These are phyloP conservation scores for Cheilosia pagana DNA, from an alignment of 2,888 invertebrate genomes.

Conservation along the genomic window DNA sequence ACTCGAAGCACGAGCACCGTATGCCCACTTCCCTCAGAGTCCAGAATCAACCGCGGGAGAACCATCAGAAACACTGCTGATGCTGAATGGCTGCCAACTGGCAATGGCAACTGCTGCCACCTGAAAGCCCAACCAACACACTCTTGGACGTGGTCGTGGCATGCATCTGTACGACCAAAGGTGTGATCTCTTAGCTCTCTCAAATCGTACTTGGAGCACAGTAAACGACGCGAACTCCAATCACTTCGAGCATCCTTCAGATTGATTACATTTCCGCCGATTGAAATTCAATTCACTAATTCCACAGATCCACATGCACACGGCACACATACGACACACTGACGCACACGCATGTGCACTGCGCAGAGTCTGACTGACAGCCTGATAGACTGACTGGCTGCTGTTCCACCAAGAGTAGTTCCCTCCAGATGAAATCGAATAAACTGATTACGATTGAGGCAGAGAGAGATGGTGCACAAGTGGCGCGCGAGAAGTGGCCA, in stretches of 20 bases:
- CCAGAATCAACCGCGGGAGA: slow-evolving; percentile 10
- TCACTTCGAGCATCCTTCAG: slow-evolving; percentile 72
- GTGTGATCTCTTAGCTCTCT: slow-evolving; percentile 67
- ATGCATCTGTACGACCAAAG: slow-evolving; percentile 32
- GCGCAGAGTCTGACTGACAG: slow-evolving; percentile 45
- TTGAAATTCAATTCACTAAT: slow-evolving; percentile 73
- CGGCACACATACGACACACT: background rate
- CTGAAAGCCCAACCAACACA: slow-evolving; percentile 34
- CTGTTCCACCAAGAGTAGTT: slow-evolving; percentile 49
- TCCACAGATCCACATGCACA: slow-evolving; percentile 30
- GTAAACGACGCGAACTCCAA: slow-evolving; percentile 69
- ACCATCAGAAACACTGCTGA: slow-evolving; percentile 37
- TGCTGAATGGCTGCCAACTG: background rate
- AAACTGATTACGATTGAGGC: slow-evolving; percentile 55
- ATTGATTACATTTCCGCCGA: slow-evolving; percentile 74
- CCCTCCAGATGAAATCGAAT: slow-evolving; percentile 47
- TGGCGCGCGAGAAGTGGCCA: slow-evolving; percentile 58
- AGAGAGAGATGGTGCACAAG: slow-evolving; percentile 28
- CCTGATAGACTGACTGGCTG: slow-evolving; percentile 69
- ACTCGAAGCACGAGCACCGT: slow-evolving; percentile 58
- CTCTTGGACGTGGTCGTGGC: background rate
- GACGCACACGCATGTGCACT: background rate
- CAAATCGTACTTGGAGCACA: slow-evolving; percentile 55
- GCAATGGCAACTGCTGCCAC: slow-evolving; percentile 66
- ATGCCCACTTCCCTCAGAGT: slow-evolving; percentile 22